Percentiles rank a stretch among this genome's conserved stretches.
phyloP scores from a whole-genome alignment of 2,797 vertebrate genomes.

The Mormyrus proboscirostris region DNA sequence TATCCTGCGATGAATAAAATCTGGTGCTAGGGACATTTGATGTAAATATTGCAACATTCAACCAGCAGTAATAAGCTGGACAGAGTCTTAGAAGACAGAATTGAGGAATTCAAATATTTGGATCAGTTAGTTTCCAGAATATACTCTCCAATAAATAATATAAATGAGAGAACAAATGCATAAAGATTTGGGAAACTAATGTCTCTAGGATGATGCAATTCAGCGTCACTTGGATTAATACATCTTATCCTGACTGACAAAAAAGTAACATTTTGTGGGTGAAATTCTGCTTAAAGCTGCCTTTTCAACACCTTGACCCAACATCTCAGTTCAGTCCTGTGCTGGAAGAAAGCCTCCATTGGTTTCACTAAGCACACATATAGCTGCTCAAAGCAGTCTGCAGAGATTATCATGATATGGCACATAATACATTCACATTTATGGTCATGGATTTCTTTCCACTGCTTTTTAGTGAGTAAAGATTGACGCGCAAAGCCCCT shows the following conservation, averaged over 20 bases:
- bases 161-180: not conserved
- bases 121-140: not conserved
- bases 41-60: not conserved
- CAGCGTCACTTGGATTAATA: not conserved
- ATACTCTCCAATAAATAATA: not conserved
- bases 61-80: not conserved
- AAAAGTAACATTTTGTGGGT: not conserved
- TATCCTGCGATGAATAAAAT: not conserved
- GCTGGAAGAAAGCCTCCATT: not conserved
- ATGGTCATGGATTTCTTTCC: not conserved
- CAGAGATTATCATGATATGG: not conserved
- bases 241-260: not conserved
- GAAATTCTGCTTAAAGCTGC: not conserved
- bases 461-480: not conserved
- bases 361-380: not conserved
- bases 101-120: not conserved
- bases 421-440: not conserved
- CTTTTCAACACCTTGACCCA: not conserved
- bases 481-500: not conserved
- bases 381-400: not conserved
- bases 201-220: not conserved
- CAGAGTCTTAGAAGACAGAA: not conserved
- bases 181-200: not conserved
- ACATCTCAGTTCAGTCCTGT: not conserved
- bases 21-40: not conserved